These are phyloP conservation scores for Triplophysa yarkandensis DNA, from an alignment of 2,797 vertebrate species.

Conservation along the genomic window DNA sequence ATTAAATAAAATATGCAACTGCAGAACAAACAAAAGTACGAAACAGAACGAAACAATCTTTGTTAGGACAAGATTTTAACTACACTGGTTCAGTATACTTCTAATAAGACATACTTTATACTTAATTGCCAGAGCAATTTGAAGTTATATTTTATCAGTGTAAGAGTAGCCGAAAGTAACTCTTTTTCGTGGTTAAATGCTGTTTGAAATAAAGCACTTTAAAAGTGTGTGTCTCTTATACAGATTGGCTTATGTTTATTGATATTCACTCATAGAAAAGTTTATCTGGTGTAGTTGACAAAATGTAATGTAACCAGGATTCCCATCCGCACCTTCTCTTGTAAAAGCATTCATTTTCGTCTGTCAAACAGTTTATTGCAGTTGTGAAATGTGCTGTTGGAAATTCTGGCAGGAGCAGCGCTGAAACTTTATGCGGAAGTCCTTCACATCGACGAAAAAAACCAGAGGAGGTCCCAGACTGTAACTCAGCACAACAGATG, in stretches of 20 bases:
- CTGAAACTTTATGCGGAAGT: not conserved
- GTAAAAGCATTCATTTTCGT: slow-evolving; percentile 3
- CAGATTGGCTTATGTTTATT: not conserved
- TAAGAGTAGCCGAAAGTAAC: not conserved
- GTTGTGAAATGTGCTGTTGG: slow-evolving; percentile 6
- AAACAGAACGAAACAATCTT: too few species aligned
- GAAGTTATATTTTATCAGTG: too few species aligned
- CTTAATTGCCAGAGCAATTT: too few species aligned
- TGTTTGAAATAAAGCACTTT: not conserved
- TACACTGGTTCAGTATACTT: too few species aligned
- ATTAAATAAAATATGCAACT: too few species aligned
- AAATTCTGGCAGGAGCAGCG: not conserved
- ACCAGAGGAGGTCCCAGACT: slow-evolving; percentile 18
- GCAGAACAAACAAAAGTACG: too few species aligned
- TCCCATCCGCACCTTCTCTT: not conserved
- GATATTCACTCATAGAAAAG: not conserved
- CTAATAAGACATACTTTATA: too few species aligned
- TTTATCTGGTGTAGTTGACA: not conserved
- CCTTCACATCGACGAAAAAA: not conserved
- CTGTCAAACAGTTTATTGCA: not conserved
- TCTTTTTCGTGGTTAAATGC: not conserved
- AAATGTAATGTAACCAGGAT: not conserved
- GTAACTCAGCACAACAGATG: slow-evolving; percentile 39
- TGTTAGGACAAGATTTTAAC: too few species aligned
- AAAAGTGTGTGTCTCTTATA: not conserved